Conservation (phyloP, 2,888 invertebrate species). For the Cetonia aurata region DNA sequence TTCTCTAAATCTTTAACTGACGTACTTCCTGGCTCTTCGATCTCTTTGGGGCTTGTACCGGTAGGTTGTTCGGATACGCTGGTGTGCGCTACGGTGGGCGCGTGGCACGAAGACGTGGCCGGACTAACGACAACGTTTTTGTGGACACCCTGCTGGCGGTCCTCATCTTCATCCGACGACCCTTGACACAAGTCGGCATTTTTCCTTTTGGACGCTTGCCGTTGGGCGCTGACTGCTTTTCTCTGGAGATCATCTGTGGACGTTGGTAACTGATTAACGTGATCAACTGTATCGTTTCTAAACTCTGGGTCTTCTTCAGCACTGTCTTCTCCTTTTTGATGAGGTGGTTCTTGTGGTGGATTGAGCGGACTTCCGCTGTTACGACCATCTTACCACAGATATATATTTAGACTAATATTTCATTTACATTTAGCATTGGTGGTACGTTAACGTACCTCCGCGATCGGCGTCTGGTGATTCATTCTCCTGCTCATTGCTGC, state of each 20-base stretch:
- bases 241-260: slow-evolving; percentile 58
- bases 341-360: slow-evolving; percentile 67
- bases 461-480: slow-evolving; percentile 90
- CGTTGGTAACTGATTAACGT: slow-evolving; percentile 69
- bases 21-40: slow-evolving; percentile 66
- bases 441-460: slow-evolving; percentile 71
- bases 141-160: slow-evolving; percentile 56
- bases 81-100: slow-evolving; percentile 71
- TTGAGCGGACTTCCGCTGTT: slow-evolving; percentile 71
- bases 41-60: slow-evolving; percentile 66
- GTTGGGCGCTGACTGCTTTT: slow-evolving; percentile 62
- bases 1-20: slow-evolving; percentile 94
- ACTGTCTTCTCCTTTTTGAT: slow-evolving; percentile 63
- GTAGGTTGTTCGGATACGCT: slow-evolving; percentile 62
- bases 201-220: slow-evolving; percentile 73
- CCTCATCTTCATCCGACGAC: slow-evolving; percentile 69
- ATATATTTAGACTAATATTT: slow-evolving; percentile 56
- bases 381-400: slow-evolving; percentile 69
- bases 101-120: slow-evolving; percentile 75
- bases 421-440: slow-evolving; percentile 62
- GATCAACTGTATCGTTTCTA: slow-evolving; percentile 68
- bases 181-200: slow-evolving; percentile 68
- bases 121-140: slow-evolving; percentile 70
- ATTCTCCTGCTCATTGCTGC: slow-evolving; percentile 84
- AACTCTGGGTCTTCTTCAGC: slow-evolving; percentile 67